A percentile compares a stretch with the other conserved stretches of the same genome.
Evolutionary conservation across 2,888 invertebrate species (phyloP).

Genomic region (Drosophila rellima): DNA sequence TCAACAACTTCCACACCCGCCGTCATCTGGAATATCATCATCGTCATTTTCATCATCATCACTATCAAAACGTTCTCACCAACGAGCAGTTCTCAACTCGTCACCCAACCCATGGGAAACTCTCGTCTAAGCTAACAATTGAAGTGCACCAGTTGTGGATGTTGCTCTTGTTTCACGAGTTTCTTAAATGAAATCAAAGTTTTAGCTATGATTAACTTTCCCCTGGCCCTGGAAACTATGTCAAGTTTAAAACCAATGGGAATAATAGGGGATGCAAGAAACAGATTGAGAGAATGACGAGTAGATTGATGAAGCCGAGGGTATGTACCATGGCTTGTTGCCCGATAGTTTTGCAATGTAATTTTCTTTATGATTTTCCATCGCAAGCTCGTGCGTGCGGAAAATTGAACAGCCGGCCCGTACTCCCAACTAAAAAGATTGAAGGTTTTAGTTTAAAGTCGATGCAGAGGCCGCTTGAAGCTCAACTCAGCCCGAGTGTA

Average conservation of each 20-base stretch:
- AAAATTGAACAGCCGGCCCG: conserved; percentile 64
- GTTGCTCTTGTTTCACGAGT: conserved; percentile 57
- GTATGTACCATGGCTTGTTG: conserved; percentile 62
- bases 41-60: conserved; percentile 3
- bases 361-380: conserved; percentile 75
- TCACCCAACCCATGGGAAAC: conserved; percentile 44
- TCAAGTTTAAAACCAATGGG: conserved; percentile 67
- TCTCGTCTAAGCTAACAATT: conserved; percentile 58
- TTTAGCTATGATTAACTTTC: conserved; percentile 67
- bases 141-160: conserved; percentile 60
- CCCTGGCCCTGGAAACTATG: conserved; percentile 48
- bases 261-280: conserved; percentile 19
- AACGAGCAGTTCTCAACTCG: conserved; percentile 23
- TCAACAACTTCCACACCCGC: conserved; percentile 45
- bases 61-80: neutral
- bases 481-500: neutral
- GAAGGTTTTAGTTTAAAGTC: conserved; percentile 41
- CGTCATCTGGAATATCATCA: conserved; percentile 28
- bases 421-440: conserved; percentile 20
- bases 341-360: conserved; percentile 68
- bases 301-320: conserved; percentile 9
- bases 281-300: conserved; percentile 7
- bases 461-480: conserved; percentile 54
- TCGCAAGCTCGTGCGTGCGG: conserved; percentile 72
- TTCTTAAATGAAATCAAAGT: conserved; percentile 69